phyloP scores from a whole-genome alignment of 2,797 vertebrate genomes.

The Sebastes hopkinsi region DNA sequence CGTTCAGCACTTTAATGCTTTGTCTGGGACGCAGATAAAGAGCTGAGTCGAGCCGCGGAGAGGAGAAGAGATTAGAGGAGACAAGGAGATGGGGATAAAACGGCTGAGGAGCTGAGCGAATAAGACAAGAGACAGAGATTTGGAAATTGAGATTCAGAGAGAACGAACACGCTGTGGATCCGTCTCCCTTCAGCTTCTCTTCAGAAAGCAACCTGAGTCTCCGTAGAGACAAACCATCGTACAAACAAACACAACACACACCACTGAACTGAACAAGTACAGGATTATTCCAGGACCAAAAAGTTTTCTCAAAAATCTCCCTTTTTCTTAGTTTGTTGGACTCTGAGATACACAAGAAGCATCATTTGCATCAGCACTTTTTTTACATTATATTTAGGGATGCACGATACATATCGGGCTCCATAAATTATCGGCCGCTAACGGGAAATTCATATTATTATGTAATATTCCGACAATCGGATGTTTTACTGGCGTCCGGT shows the following conservation, averaged over 20 bases:
- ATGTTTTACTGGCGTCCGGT: too few relatives aligned
- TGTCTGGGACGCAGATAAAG: constrained; percentile 51
- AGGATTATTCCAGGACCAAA: not conserved
- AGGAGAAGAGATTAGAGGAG: constrained; percentile 57
- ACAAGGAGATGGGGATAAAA: constrained; percentile 49
- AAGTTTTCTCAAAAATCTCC: not conserved
- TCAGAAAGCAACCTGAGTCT: constrained; percentile 10
- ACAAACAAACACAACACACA: not conserved
- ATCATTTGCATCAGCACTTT: not conserved
- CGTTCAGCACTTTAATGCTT: constrained; percentile 48
- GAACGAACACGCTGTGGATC: constrained; percentile 28
- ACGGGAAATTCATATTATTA: too few relatives aligned
- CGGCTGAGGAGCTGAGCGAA: constrained; percentile 30
- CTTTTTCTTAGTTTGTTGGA: not conserved
- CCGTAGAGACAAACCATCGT: not conserved
- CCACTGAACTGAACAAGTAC: not conserved
- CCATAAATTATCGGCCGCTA: too few relatives aligned
- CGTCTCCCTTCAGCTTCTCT: constrained; percentile 25
- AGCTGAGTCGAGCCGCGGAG: constrained; percentile 29
- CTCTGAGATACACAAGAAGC: not conserved
- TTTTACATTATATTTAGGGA: not conserved
- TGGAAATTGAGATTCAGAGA: constrained; percentile 53
- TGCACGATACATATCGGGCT: too few relatives aligned
- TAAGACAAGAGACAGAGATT: constrained; percentile 49
- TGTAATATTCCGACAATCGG: too few relatives aligned